Percentiles rank a stretch among this genome's conserved stretches.
Conservation (phyloP, 2,888 invertebrate genomes). For the Calameuta idolon region DNA sequence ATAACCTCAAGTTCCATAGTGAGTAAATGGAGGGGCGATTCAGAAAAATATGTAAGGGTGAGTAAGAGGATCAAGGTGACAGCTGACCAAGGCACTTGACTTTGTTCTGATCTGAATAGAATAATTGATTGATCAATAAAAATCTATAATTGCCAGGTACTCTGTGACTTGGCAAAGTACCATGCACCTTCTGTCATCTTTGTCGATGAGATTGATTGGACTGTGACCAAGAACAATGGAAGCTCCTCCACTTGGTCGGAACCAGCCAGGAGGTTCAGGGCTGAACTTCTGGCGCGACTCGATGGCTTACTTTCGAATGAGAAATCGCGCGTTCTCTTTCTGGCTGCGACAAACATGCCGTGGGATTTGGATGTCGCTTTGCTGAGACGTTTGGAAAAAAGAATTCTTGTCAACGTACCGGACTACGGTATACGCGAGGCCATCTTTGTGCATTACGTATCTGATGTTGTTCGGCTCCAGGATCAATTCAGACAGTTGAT, state of each 20-base stretch:
- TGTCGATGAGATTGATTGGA: conserved; percentile 91
- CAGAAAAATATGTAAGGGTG: conserved; percentile 91
- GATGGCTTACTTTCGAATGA: conserved; percentile 77
- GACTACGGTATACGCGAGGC: conserved; percentile 73
- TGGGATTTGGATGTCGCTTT: conserved; percentile 93
- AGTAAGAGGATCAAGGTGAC: conserved; percentile 42
- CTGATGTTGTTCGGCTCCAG: conserved; percentile 67
- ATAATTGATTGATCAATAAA: neutral
- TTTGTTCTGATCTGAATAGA: neutral
- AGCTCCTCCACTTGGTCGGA: conserved; percentile 68
- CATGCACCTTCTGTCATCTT: conserved; percentile 92
- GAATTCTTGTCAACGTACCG: conserved; percentile 85
- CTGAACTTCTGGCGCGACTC: conserved; percentile 87
- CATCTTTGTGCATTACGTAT: conserved; percentile 75
- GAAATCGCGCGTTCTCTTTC: conserved; percentile 77
- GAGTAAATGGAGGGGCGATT: conserved; percentile 97
- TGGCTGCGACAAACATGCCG: conserved; percentile 92
- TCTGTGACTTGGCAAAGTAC: conserved; percentile 88
- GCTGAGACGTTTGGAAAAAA: conserved; percentile 87
- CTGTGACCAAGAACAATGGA: conserved; percentile 73
- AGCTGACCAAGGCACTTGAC: too few species aligned
- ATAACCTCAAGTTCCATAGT: conserved; percentile 89
- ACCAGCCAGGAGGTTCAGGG: conserved; percentile 81
- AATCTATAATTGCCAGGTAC: conserved; percentile 69
- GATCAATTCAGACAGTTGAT: conserved; percentile 69